Conservation (phyloP, 1,140 invertebrate species). For the Epicauta chinensis region DNA sequence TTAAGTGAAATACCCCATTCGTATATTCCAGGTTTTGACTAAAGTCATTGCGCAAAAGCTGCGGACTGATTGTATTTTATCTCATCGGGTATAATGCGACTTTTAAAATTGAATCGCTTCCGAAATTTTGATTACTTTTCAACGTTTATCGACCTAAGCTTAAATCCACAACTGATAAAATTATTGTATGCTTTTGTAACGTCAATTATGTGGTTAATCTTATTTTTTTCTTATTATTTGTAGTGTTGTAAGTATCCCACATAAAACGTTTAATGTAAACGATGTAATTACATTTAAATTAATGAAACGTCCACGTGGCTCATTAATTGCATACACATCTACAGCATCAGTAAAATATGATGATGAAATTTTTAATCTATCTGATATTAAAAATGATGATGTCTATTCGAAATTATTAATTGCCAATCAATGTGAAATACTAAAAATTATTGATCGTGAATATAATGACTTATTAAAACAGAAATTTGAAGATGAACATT, state of each 20-base stretch:
- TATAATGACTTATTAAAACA: conserved; percentile 58
- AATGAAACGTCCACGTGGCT: conserved; percentile 79
- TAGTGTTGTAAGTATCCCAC: conserved; percentile 49
- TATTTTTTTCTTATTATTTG: conserved; percentile 14
- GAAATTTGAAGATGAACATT: conserved; percentile 60
- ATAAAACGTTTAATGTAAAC: conserved; percentile 56
- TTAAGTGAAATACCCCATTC: no score
- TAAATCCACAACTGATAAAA: no score
- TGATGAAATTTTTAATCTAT: conserved; percentile 42
- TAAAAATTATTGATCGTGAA: conserved; percentile 67
- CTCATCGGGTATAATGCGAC: no score
- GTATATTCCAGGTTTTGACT: no score
- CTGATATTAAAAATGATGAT: conserved; percentile 43
- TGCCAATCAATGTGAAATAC: conserved; percentile 56
- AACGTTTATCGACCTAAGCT: no score
- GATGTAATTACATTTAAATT: conserved; percentile 73
- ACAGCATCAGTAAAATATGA: conserved; percentile 28
- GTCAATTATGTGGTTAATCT: no score
- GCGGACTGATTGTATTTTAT: no score
- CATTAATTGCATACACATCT: conserved; percentile 65
- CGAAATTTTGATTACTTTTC: no score
- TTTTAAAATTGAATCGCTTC: no score
- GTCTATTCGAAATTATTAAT: conserved; percentile 72
- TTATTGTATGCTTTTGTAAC: no score
- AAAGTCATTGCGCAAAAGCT: no score